Evolutionary conservation across 2,888 invertebrate species (phyloP).

Genomic region (Dolichomitus sp.): DNA sequence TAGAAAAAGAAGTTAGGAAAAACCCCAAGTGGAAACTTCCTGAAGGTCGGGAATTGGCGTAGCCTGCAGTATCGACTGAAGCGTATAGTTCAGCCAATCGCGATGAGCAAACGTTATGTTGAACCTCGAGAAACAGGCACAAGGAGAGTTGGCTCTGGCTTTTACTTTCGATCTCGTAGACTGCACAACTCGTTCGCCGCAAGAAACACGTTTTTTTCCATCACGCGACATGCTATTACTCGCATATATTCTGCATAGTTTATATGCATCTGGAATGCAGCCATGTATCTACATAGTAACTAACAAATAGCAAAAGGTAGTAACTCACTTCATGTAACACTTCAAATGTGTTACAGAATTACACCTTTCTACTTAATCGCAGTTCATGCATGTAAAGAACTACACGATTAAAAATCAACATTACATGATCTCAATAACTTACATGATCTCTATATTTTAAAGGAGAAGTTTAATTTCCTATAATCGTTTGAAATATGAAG

Average conservation of each 20-base stretch:
- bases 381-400: background rate
- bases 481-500: too few relatives aligned
- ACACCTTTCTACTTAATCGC: background rate
- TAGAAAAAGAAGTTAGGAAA: background rate
- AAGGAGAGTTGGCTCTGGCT: constrained; percentile 80
- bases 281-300: background rate
- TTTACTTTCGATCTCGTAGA: constrained; percentile 79
- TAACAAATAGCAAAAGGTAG: too few relatives aligned
- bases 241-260: background rate
- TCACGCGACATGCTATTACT: constrained; percentile 28
- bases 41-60: constrained; percentile 45
- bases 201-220: constrained; percentile 52
- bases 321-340: background rate
- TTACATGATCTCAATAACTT: too few relatives aligned
- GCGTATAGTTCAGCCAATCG: constrained; percentile 57
- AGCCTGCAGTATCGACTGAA: constrained; percentile 28
- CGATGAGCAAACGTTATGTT: constrained; percentile 44
- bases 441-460: too few relatives aligned
- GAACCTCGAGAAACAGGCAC: constrained; percentile 77
- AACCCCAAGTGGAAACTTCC: background rate
- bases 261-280: background rate
- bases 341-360: background rate
- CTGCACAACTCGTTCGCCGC: constrained; percentile 50
- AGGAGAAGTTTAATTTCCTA: too few relatives aligned
- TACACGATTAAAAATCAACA: background rate